Conservation (phyloP, 2,888 invertebrate species). For the Agonopterix heracliana region DNA sequence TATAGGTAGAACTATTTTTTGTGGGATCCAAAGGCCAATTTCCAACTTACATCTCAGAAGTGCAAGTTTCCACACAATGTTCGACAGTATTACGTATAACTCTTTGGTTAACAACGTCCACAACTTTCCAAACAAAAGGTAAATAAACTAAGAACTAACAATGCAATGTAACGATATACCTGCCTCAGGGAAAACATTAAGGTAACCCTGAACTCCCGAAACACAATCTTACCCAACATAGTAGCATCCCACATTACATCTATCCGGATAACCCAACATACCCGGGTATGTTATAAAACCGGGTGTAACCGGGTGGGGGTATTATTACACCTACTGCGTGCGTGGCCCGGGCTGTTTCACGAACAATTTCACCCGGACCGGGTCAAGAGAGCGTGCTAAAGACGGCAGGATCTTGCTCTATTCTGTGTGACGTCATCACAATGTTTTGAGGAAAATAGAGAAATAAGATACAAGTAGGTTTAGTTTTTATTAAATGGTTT, state of each 20-base stretch:
- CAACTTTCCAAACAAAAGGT: too few relatives aligned
- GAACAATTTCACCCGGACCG: slow-evolving; percentile 54
- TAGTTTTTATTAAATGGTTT: too few relatives aligned
- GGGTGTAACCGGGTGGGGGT: slow-evolving; percentile 20
- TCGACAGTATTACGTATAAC: too few relatives aligned
- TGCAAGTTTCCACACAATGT: too few relatives aligned
- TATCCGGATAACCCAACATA: neutral
- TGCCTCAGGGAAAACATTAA: slow-evolving; percentile 11
- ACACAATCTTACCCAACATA: neutral
- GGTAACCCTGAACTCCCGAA: neutral
- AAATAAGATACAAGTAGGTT: too few relatives aligned
- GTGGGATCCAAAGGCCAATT: too few relatives aligned
- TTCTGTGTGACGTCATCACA: slow-evolving; percentile 31
- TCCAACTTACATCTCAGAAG: too few relatives aligned
- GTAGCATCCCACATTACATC: neutral
- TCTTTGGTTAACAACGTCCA: too few relatives aligned
- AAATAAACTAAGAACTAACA: too few relatives aligned
- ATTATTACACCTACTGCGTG: slow-evolving; percentile 41
- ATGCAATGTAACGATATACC: neutral
- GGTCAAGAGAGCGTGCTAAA: slow-evolving; percentile 56
- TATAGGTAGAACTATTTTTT: too few relatives aligned
- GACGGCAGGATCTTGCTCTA: slow-evolving; percentile 30
- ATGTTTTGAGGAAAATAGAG: slow-evolving; percentile 8
- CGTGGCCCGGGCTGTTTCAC: slow-evolving; percentile 54
- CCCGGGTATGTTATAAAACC: slow-evolving; percentile 7